Evolutionary conservation across 92 coral and sea anemone species (phyloP).

Genomic region (Zoanthus sociatus): DNA sequence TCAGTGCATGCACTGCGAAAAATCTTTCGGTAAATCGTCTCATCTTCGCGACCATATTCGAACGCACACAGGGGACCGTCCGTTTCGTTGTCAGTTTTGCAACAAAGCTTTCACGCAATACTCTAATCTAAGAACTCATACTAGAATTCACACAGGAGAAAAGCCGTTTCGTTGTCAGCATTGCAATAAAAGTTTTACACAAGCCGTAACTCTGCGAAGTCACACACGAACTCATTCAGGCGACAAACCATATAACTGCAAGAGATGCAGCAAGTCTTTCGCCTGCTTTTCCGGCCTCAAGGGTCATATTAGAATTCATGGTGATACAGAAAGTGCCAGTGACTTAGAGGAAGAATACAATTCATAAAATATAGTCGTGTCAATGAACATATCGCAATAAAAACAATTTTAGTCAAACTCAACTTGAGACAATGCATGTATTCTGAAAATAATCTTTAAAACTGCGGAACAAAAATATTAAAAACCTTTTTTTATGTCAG

Average conservation of each 20-base stretch:
- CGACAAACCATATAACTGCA: conserved; percentile 92
- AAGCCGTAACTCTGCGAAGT: conserved; percentile 98
- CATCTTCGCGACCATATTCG: conserved; percentile 99
- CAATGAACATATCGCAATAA: no score
- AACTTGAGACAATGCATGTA: no score
- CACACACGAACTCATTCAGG: conserved; percentile 99
- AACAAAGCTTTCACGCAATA: conserved; percentile 98
- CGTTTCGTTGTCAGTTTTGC: conserved; percentile 96
- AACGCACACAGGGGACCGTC: conserved; percentile 98
- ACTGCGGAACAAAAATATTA: no score
- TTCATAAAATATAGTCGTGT: background rate
- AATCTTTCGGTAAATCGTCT: conserved; percentile 98
- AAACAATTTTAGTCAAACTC: no score
- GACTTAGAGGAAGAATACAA: conserved; percentile 45
- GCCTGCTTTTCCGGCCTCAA: conserved; percentile 97
- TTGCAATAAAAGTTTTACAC: conserved; percentile 95
- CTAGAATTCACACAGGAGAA: conserved; percentile 98
- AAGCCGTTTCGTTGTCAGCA: conserved; percentile 96
- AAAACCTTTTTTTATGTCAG: no score
- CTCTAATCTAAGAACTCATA: conserved; percentile 97
- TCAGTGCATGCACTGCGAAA: conserved; percentile 98
- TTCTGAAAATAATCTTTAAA: no score
- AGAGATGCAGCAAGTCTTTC: conserved; percentile 92
- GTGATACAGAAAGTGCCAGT: conserved; percentile 66
- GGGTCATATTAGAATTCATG: conserved; percentile 94